Evolutionary conservation across 1,140 invertebrate species (phyloP).

Genomic region (Heliconius congener): DNA sequence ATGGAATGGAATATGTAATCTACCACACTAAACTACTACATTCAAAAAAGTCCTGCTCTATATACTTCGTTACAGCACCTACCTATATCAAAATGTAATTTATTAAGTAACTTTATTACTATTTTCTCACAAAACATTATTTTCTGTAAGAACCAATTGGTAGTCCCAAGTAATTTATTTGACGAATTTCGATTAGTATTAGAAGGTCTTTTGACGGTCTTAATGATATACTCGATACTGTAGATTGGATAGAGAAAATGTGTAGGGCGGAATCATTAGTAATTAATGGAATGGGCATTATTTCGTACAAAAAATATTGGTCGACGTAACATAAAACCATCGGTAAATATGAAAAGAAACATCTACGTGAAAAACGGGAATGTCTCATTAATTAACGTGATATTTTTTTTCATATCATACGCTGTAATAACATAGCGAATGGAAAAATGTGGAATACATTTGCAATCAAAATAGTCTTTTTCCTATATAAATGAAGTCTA

Average conservation of each 20-base stretch:
- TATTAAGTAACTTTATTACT: not conserved
- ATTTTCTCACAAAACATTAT: slow-evolving; percentile 11
- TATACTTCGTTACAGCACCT: not conserved
- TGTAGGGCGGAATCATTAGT: slow-evolving; percentile 37
- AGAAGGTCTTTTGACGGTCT: slow-evolving; percentile 33
- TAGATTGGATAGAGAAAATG: slow-evolving; percentile 38
- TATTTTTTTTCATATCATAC: not conserved
- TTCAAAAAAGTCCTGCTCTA: too few species aligned
- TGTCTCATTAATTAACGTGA: slow-evolving; percentile 15
- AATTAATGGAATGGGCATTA: slow-evolving; percentile 42
- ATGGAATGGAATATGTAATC: too few species aligned
- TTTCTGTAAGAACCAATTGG: slow-evolving; percentile 9
- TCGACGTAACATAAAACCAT: slow-evolving; percentile 10
- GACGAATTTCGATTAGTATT: slow-evolving; percentile 34
- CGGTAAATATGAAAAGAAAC: slow-evolving; percentile 14
- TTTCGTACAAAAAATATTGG: slow-evolving; percentile 22
- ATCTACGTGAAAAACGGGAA: slow-evolving; percentile 10
- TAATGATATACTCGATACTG: slow-evolving; percentile 41
- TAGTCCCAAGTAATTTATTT: slow-evolving; percentile 27
- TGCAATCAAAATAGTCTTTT: not conserved
- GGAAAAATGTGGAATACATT: not conserved
- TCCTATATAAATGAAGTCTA: not conserved
- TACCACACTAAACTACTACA: too few species aligned
- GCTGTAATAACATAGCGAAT: not conserved
- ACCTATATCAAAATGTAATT: not conserved